These are phyloP conservation scores for Palloptera scutellata DNA, from an alignment of 2,888 invertebrate genomes.

Conservation along the genomic window DNA sequence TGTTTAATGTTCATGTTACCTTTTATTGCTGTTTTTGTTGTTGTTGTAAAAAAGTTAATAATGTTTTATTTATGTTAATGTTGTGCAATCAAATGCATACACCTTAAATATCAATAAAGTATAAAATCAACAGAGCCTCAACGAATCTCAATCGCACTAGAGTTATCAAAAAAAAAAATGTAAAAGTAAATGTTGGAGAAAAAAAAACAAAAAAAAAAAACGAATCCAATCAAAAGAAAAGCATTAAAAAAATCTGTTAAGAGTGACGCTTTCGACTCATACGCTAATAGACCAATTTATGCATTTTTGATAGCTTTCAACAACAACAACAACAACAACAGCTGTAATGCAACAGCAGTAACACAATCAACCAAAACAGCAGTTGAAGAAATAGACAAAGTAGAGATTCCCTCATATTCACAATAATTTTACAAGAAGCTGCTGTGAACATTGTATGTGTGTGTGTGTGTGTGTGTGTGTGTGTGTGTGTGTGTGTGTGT, in stretches of 20 bases:
- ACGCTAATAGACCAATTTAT: conserved; percentile 39
- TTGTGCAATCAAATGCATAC: conserved; percentile 59
- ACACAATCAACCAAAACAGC: conserved; percentile 1
- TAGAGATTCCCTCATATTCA: too few species aligned
- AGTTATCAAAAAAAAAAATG: background rate
- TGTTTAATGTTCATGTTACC: conserved; percentile 5
- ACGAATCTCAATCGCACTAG: background rate
- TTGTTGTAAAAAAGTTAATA: conserved; percentile 42
- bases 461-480: too few species aligned
- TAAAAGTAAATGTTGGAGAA: too few species aligned
- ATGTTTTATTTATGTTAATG: conserved; percentile 59
- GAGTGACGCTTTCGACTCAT: too few species aligned
- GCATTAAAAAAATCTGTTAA: too few species aligned
- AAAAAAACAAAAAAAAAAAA: too few species aligned
- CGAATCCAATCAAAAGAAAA: too few species aligned
- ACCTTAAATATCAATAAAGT: conserved; percentile 58
- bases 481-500: too few species aligned
- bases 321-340: background rate
- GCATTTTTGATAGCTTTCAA: conserved; percentile 37
- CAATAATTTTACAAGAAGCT: too few species aligned
- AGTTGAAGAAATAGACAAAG: conserved; percentile 4
- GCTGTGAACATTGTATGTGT: too few species aligned
- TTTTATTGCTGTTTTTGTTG: conserved; percentile 20
- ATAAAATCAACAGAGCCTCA: conserved; percentile 40
- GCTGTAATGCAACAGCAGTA: too few species aligned